Conservation (phyloP, 2,113 vertebrate species). For the Trochalopteron elliotii region DNA sequence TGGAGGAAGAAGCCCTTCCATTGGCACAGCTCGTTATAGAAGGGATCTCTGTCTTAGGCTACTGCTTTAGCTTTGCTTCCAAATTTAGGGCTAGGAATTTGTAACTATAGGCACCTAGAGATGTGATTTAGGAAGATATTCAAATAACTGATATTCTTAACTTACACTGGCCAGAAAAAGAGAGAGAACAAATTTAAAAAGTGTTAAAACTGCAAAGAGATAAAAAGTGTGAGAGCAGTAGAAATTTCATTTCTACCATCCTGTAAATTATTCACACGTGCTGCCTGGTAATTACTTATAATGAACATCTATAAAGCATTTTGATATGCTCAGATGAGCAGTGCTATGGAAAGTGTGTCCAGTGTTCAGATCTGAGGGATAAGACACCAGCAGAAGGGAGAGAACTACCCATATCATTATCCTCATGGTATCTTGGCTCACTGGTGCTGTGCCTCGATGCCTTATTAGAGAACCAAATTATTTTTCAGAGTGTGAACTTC, state of each 20-base stretch:
- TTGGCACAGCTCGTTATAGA: background rate
- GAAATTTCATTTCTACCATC: background rate
- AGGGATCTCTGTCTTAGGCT: background rate
- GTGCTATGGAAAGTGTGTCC: constrained; percentile 19
- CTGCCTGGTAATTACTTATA: constrained; percentile 58
- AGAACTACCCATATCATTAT: constrained; percentile 66
- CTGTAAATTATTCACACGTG: constrained; percentile 46
- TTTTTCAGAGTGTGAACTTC: background rate
- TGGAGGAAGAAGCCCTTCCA: background rate
- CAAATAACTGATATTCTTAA: background rate
- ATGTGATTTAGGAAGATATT: background rate
- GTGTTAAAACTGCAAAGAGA: background rate
- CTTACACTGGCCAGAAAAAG: background rate
- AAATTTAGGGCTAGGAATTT: background rate
- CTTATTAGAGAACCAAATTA: constrained; percentile 35
- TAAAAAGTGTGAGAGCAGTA: background rate
- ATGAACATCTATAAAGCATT: constrained; percentile 50
- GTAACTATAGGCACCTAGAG: background rate
- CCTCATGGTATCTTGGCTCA: constrained; percentile 23
- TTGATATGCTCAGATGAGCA: constrained; percentile 66
- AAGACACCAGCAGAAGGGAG: constrained; percentile 52
- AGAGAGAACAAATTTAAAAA: background rate
- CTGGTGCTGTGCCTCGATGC: background rate
- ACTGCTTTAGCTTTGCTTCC: background rate
- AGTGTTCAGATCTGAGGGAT: constrained; percentile 65